Conservation (phyloP, 2,888 invertebrate genomes). For the Ashinkailepas kermadecensis region DNA sequence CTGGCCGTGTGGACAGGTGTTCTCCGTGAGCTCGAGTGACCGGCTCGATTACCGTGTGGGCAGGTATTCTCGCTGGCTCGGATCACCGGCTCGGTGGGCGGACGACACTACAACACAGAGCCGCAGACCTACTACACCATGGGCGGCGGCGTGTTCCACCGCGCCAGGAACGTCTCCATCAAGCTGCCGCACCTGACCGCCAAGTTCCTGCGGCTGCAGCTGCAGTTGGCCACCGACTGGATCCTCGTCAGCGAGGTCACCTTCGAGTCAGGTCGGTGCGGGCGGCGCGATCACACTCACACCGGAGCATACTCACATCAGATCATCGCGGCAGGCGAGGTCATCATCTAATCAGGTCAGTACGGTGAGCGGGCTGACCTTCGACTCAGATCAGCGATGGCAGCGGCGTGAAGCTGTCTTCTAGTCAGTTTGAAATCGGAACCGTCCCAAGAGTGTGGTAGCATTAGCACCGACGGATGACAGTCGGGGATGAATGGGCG, state of each 20-base stretch:
- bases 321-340: no score
- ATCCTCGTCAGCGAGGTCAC: slow-evolving; percentile 82
- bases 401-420: no score
- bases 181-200: slow-evolving; percentile 73
- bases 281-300: neutral
- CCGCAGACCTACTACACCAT: slow-evolving; percentile 64
- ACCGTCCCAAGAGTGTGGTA: no score
- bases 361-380: no score
- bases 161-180: slow-evolving; percentile 70
- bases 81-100: slow-evolving; percentile 72
- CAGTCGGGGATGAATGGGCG: no score
- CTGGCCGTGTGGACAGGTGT: no score
- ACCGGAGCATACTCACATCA: no score
- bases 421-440: no score
- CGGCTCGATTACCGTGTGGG: slow-evolving; percentile 31
- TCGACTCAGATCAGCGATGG: no score
- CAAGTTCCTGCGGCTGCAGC: slow-evolving; percentile 65
- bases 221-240: slow-evolving; percentile 75
- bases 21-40: neutral
- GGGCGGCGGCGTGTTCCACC: slow-evolving; percentile 70
- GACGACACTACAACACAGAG: slow-evolving; percentile 65
- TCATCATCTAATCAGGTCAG: no score
- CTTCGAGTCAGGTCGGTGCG: slow-evolving; percentile 57
- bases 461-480: no score
- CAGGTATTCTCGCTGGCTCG: slow-evolving; percentile 74